Percentiles rank a stretch among this genome's conserved stretches.
These are phyloP conservation scores for Cephus nigrinus DNA, from an alignment of 2,888 invertebrate species.

Conservation along the genomic window DNA sequence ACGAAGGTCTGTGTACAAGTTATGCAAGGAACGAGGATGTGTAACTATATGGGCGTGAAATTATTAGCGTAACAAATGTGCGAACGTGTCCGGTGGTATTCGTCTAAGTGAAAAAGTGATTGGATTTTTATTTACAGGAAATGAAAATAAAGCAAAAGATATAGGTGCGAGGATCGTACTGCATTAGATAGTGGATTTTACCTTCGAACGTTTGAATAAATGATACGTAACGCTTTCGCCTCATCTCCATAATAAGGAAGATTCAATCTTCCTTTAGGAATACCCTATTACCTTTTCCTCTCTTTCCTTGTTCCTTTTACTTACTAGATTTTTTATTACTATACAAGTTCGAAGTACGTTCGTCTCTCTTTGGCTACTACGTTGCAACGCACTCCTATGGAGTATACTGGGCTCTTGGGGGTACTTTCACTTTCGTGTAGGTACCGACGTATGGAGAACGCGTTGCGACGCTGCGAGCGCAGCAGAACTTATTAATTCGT, in stretches of 20 bases:
- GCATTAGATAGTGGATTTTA: not conserved
- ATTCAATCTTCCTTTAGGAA: not conserved
- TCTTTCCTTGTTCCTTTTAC: not conserved
- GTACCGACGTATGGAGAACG: not conserved
- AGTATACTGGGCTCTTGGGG: not conserved
- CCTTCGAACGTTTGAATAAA: not conserved
- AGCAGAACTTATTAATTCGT: not conserved
- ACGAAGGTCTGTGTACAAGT: not conserved
- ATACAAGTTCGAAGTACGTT: not conserved
- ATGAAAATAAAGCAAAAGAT: not conserved
- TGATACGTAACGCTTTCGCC: not conserved
- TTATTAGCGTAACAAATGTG: not conserved
- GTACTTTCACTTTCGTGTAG: not conserved
- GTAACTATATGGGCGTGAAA: not conserved
- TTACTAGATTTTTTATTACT: not conserved
- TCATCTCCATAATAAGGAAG: slow-evolving; percentile 6
- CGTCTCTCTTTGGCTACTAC: not conserved
- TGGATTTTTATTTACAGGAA: not conserved
- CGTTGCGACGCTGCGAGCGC: not conserved
- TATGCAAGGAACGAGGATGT: not conserved
- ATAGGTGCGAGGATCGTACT: not conserved
- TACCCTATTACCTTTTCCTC: not conserved
- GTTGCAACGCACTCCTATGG: not conserved
- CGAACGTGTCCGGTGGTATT: not conserved
- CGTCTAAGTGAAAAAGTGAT: not conserved